A percentile compares a stretch with the other conserved stretches of the same genome.
Evolutionary conservation across 2,113 vertebrate genomes (phyloP).

Genomic region (Ptilorrhoa leucosticta): DNA sequence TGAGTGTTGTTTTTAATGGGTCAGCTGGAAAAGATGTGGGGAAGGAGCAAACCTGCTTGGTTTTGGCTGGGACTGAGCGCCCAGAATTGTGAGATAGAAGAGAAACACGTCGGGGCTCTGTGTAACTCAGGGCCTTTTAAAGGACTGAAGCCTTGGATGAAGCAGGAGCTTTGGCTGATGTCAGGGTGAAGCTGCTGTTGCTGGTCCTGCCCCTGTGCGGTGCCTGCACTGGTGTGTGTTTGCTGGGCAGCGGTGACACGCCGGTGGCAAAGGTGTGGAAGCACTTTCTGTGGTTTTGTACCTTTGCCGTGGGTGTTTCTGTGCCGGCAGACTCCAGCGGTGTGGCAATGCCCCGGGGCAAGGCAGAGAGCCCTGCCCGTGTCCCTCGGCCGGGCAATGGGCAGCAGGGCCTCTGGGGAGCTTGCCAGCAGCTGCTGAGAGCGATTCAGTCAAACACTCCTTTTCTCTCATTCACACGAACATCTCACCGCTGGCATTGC

Average conservation of each 20-base stretch:
- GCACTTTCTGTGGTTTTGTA: neutral
- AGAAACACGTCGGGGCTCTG: neutral
- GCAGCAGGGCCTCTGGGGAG: neutral
- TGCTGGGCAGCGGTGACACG: neutral
- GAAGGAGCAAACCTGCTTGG: neutral
- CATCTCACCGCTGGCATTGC: neutral
- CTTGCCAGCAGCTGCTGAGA: neutral
- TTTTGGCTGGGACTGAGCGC: neutral
- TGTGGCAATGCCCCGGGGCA: rapidly evolving
- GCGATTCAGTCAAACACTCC: rapidly evolving
- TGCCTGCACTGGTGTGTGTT: neutral
- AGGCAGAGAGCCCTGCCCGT: neutral
- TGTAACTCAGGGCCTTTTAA: rapidly evolving
- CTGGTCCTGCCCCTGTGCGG: neutral
- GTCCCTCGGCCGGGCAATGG: neutral
- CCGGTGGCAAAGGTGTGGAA: neutral
- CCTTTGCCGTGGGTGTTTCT: neutral
- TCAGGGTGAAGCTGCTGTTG: neutral
- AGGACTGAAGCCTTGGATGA: rapidly evolving
- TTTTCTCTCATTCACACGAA: neutral
- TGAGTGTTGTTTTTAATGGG: neutral
- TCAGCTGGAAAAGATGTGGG: neutral
- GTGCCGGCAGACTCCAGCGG: neutral
- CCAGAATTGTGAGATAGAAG: neutral
- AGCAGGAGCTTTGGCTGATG: neutral